A percentile compares a stretch with the other conserved stretches of the same genome.
Evolutionary conservation across 2,113 vertebrate genomes (phyloP).

Genomic region (Bufo gargarizans): DNA sequence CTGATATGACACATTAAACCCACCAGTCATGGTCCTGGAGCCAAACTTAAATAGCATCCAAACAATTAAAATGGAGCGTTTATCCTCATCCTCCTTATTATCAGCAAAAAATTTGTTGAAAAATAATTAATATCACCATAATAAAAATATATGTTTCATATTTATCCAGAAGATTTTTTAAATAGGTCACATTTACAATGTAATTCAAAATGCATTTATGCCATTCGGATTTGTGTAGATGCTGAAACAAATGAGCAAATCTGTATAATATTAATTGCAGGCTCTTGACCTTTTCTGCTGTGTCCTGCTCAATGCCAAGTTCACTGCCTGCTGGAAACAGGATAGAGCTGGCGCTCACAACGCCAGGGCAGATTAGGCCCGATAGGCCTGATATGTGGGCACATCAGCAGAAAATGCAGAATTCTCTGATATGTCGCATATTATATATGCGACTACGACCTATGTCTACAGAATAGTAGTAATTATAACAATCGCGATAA

Average conservation of each 20-base stretch:
- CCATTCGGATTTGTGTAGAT: neutral
- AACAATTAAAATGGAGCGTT: conserved; percentile 16
- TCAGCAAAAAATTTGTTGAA: neutral
- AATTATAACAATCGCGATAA: neutral
- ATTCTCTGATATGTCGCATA: neutral
- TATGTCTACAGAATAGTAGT: neutral
- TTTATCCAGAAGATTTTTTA: neutral
- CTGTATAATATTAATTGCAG: conserved; percentile 2
- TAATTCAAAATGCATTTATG: neutral
- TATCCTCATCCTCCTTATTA: neutral
- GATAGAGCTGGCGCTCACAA: neutral
- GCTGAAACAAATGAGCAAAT: neutral
- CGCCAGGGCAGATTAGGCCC: neutral
- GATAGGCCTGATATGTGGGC: neutral
- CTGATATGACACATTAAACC: conserved; percentile 50
- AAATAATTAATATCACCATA: neutral
- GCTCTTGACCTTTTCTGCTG: conserved; percentile 16
- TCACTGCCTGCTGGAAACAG: conserved; percentile 1
- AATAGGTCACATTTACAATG: neutral
- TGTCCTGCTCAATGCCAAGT: conserved; percentile 37
- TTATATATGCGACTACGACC: neutral
- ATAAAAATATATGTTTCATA: neutral
- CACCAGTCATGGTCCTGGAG: conserved; percentile 52
- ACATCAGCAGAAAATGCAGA: neutral
- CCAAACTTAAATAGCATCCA: conserved; percentile 37